Evolutionary conservation across 2,888 invertebrate species (phyloP), one percentile per base, ranked within the genome.

Genomic region (Ectobius pallidus): DNA sequence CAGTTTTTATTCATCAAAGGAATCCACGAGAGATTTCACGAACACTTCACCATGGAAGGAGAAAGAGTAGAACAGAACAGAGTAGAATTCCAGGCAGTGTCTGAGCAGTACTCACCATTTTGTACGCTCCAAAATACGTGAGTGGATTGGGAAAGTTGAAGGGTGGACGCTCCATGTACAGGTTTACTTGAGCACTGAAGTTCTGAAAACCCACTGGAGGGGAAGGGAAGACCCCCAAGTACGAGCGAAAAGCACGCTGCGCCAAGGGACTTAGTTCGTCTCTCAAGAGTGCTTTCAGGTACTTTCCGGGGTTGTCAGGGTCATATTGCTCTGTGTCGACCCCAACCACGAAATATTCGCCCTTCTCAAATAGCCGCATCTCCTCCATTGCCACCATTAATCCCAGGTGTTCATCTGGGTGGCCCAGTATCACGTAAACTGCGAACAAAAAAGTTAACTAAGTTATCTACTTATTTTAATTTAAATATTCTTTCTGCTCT

Each of bases 271-370:
- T 86, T 0, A 83, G 76, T 75, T 88, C 87, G 75, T 91, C 90
- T 68, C 89, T 85, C 42, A 94, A 84, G 2, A 94, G 87, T 14
- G 94, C 95, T 68, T 91, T 86, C 27, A 96, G 85, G 83, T 96
- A 96, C 77, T 91, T 91, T 63, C 89, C 88, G 0, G 96, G 94
- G 73, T 91, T 88, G 25, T 88, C 86, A 1, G 88, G 84, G 79
- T 95, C 93, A 83, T 96, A 97, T 79, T 95, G 93, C 77, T 95
- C 94, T 16, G 95, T 90, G 80, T 95, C 94, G 6, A 97, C 93
- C 4, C 97, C 97, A 25, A 97, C 91, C 1, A 95, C 96, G 81
- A 95, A 96, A 81, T 97, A 97, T 81, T 96, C 94, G 92, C 93
- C 92, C 80, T 91, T 90, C 77, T 93, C 90, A 74, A 97, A 86